These are phyloP conservation scores for Silurus lanzhouensis DNA, from an alignment of 2,797 vertebrate genomes.

Conservation along the genomic window DNA sequence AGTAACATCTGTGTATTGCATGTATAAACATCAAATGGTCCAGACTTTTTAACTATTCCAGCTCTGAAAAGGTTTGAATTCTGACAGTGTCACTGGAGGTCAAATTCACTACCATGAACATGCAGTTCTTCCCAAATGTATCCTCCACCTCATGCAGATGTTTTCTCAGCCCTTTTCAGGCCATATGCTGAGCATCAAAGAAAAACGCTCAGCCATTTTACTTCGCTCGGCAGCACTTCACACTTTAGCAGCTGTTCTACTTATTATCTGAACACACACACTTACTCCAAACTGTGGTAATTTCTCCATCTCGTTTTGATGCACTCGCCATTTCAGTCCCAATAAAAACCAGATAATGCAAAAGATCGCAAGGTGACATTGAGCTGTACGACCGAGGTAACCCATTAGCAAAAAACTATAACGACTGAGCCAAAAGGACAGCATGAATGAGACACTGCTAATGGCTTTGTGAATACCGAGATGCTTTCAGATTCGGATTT, in stretches of 20 bases:
- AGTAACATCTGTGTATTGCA: neutral
- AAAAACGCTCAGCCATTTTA: conserved; percentile 30
- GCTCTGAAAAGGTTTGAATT: conserved; percentile 6
- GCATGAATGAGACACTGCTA: conserved; percentile 41
- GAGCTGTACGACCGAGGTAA: conserved; percentile 28
- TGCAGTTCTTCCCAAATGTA: conserved; percentile 12
- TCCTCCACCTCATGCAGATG: conserved; percentile 28
- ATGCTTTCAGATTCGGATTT: conserved; percentile 34
- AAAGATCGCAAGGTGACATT: conserved; percentile 27
- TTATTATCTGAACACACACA: conserved; percentile 28
- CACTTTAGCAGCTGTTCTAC: conserved; percentile 39
- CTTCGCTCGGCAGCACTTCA: conserved; percentile 19
- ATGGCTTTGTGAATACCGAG: conserved; percentile 43
- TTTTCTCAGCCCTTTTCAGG: conserved; percentile 16
- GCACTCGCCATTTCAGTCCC: neutral
- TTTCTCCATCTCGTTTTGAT: neutral
- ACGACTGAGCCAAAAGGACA: conserved; percentile 6
- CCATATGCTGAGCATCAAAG: conserved; percentile 40
- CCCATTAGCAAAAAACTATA: conserved; percentile 16
- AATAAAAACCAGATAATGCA: conserved; percentile 4
- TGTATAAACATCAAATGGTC: conserved; percentile 11
- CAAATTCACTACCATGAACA: conserved; percentile 29
- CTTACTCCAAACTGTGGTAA: conserved; percentile 11
- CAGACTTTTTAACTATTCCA: neutral
- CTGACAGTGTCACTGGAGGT: neutral